Evolutionary conservation across 2,888 invertebrate genomes (phyloP).

Genomic region (Lumbricus terrestris): DNA sequence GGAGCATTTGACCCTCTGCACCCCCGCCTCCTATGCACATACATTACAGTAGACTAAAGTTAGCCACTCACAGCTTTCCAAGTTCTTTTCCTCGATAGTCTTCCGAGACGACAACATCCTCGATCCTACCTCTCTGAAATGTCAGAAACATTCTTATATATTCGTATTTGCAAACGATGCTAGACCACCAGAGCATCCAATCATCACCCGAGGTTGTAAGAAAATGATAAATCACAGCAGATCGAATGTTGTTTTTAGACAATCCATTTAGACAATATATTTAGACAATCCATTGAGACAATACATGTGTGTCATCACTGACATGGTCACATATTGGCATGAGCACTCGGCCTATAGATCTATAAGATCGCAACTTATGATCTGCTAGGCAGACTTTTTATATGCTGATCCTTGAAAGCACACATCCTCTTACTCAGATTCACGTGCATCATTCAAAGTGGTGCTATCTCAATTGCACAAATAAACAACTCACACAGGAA

Average conservation of each 20-base stretch:
- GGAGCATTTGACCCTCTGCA: too few species aligned
- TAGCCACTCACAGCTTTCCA: conserved; percentile 79
- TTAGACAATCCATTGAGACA: too few species aligned
- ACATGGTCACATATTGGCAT: too few species aligned
- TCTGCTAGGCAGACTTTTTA: background rate
- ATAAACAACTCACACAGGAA: conserved; percentile 67
- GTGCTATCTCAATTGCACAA: background rate
- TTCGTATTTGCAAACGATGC: background rate
- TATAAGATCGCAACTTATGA: background rate
- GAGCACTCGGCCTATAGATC: too few species aligned
- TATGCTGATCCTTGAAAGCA: background rate
- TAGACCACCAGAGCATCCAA: background rate
- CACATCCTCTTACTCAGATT: background rate
- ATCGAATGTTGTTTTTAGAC: background rate
- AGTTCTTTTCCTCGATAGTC: conserved; percentile 88
- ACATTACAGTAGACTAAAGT: background rate
- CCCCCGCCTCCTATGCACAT: too few species aligned
- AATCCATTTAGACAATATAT: background rate
- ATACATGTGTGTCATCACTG: too few species aligned
- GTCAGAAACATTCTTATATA: too few species aligned
- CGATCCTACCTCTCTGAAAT: conserved; percentile 81
- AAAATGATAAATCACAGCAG: background rate
- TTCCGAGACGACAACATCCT: conserved; percentile 91
- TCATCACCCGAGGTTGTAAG: background rate
- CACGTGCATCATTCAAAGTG: background rate